These are phyloP conservation scores for Eriocheir sinensis DNA, from an alignment of 1,140 invertebrate genomes.

Conservation along the genomic window DNA sequence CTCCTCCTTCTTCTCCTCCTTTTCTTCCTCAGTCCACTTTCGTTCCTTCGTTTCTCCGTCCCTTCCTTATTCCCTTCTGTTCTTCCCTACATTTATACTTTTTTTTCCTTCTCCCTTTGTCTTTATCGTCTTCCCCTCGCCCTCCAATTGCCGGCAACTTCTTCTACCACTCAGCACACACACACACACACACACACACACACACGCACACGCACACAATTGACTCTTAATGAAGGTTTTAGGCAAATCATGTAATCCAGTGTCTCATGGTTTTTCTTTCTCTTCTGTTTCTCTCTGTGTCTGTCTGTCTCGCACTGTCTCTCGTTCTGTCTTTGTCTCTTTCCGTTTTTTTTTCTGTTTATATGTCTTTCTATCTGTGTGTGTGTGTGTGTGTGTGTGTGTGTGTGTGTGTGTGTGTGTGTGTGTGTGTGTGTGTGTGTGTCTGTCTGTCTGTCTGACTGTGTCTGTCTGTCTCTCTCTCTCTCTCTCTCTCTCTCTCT, in stretches of 20 bases:
- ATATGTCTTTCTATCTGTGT: not conserved
- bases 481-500: no score
- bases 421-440: no score
- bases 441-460: no score
- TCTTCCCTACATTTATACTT: no score
- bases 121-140: not conserved
- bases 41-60: not conserved
- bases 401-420: no score
- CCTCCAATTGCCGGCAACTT: not conserved
- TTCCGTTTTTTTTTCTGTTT: not conserved
- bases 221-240: no score
- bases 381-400: no score
- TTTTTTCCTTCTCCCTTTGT: not conserved
- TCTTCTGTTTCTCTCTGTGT: no score
- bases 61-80: not conserved
- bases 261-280: no score
- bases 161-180: not conserved
- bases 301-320: not conserved
- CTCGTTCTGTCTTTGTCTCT: not conserved
- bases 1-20: not conserved
- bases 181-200: conserved; percentile 22
- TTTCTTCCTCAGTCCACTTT: not conserved
- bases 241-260: no score
- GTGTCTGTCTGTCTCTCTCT: no score
- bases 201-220: conserved; percentile 3